These are phyloP conservation scores for Ancistrus triradiatus DNA, from an alignment of 2,113 vertebrate species.

Conservation along the genomic window DNA sequence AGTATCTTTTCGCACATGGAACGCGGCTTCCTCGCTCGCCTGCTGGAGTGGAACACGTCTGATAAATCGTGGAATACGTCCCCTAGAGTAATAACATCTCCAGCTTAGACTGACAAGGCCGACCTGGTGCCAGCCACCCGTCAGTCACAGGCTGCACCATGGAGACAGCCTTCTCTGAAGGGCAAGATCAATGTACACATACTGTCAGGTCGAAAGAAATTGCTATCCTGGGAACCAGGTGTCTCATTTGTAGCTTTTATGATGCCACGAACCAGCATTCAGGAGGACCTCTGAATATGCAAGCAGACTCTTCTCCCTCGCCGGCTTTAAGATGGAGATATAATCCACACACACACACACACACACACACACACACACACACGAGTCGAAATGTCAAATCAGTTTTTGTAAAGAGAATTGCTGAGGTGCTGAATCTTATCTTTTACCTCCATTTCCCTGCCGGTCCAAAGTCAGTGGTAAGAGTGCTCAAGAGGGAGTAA, in stretches of 20 bases:
- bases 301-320: neutral
- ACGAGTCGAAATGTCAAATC: neutral
- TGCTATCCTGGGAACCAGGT: constrained; percentile 25
- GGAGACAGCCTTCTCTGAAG: constrained; percentile 17
- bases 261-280: neutral
- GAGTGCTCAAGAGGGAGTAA: neutral
- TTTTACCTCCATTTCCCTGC: neutral
- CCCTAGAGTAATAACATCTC: constrained; percentile 13
- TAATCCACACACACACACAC: no score
- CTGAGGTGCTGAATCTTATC: neutral
- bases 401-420: neutral
- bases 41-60: constrained; percentile 2
- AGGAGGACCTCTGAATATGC: no score
- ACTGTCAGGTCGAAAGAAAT: constrained; percentile 12
- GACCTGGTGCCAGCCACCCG: constrained; percentile 20
- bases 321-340: neutral
- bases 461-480: neutral
- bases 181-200: constrained; percentile 19
- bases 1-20: neutral
- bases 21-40: neutral
- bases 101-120: neutral
- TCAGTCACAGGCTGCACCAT: constrained; percentile 26
- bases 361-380: no score
- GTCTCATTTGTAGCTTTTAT: constrained; percentile 19
- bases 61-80: no score